A percentile compares a stretch with the other conserved stretches of the same genome.
These are phyloP conservation scores for Tachystola acroxantha DNA, from an alignment of 2,888 invertebrate genomes.

Conservation along the genomic window DNA sequence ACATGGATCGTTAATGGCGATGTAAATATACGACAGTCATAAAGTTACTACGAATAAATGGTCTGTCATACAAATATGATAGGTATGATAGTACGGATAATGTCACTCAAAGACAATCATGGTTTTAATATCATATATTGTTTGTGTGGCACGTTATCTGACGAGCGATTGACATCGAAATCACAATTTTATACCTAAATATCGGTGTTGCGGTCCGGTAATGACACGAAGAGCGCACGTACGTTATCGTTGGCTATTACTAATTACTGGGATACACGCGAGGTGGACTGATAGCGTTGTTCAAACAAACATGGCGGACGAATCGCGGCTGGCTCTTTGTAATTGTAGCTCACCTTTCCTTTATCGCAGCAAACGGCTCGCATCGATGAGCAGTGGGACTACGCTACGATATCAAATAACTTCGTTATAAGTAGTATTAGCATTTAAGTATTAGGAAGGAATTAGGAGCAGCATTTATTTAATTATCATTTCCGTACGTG, in stretches of 20 bases:
- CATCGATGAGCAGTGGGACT: slow-evolving; percentile 24
- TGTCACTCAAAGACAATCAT: slow-evolving; percentile 39
- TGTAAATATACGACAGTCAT: not conserved
- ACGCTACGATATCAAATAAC: slow-evolving; percentile 34
- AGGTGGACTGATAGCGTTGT: slow-evolving; percentile 42
- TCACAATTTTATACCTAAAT: slow-evolving; percentile 53
- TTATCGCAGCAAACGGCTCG: slow-evolving; percentile 26
- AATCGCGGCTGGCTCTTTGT: slow-evolving; percentile 41
- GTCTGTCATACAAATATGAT: no score
- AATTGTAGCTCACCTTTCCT: slow-evolving; percentile 33
- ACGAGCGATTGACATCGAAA: slow-evolving; percentile 42
- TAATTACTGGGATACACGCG: slow-evolving; percentile 67
- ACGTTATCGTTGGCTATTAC: slow-evolving; percentile 52
- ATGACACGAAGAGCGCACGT: slow-evolving; percentile 43
- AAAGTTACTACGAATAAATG: no score
- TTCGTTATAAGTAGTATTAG: no score
- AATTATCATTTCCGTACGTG: no score
- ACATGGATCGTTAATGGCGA: slow-evolving; percentile 8
- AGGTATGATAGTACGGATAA: slow-evolving; percentile 14
- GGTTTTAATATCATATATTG: slow-evolving; percentile 19
- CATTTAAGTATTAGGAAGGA: no score
- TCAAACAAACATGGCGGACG: slow-evolving; percentile 38
- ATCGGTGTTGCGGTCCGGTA: slow-evolving; percentile 50
- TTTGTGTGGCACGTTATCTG: slow-evolving; percentile 6
- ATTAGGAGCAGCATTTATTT: no score